A percentile compares a stretch with the other conserved stretches of the same genome.
Conservation (phyloP, 1,140 invertebrate genomes). For the Globodera rostochiensis region DNA sequence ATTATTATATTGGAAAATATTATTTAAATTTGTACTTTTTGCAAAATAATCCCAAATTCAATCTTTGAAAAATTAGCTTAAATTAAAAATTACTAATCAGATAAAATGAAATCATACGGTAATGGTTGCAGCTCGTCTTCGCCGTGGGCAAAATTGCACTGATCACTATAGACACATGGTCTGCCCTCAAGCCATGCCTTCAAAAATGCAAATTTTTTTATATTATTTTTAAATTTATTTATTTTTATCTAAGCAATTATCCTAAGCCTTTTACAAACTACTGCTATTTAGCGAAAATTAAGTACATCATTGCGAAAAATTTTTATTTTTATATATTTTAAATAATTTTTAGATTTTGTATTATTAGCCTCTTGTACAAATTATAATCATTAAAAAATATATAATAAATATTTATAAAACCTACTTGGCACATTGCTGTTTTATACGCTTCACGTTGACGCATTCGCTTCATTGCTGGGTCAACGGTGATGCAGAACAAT, state of each 20-base stretch:
- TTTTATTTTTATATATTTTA: too few species aligned
- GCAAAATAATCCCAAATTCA: too few species aligned
- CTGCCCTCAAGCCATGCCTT: conserved; percentile 52
- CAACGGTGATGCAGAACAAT: conserved; percentile 1
- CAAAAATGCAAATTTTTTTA: too few species aligned
- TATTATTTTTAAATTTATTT: too few species aligned
- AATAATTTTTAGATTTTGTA: too few species aligned
- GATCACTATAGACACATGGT: conserved; percentile 51
- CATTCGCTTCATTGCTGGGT: conserved; percentile 4
- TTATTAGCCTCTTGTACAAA: too few species aligned
- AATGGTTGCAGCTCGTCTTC: conserved; percentile 52
- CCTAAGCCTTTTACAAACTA: too few species aligned
- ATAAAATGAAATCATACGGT: conserved; percentile 15
- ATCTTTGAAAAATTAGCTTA: background rate
- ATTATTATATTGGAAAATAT: conserved; percentile 2
- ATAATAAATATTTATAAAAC: too few species aligned
- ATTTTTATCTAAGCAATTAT: too few species aligned
- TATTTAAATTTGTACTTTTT: conserved; percentile 1
- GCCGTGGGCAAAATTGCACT: conserved; percentile 56
- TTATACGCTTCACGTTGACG: conserved; percentile 54
- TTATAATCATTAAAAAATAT: too few species aligned
- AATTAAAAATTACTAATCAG: background rate
- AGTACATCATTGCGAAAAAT: too few species aligned
- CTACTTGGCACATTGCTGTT: conserved; percentile 56
- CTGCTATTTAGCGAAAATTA: too few species aligned